Percentiles rank a stretch among this genome's conserved stretches.
Conservation (phyloP, 2,797 vertebrate genomes). For the Notamacropus eugenii region DNA sequence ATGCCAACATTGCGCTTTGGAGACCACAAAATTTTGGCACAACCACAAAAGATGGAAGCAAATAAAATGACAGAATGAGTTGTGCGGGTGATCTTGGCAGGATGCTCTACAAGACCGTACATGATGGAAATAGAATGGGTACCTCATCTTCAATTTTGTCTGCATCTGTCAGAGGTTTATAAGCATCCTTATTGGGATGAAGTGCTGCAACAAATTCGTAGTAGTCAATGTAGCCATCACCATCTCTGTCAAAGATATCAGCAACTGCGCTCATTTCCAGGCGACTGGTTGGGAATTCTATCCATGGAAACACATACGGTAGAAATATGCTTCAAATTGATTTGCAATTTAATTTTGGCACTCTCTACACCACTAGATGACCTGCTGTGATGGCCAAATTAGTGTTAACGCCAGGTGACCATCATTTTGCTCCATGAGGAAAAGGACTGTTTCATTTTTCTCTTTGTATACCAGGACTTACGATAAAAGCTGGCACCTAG, state of each 20-base stretch:
- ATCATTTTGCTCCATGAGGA: background rate
- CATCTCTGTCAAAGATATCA: constrained; percentile 98
- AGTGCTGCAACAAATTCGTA: constrained; percentile 99
- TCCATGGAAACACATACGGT: constrained; percentile 37
- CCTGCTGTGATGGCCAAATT: background rate
- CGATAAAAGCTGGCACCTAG: background rate
- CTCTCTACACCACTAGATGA: background rate
- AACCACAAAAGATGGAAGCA: background rate
- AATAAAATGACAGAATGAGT: background rate
- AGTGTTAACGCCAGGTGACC: background rate
- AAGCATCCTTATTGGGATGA: constrained; percentile 99
- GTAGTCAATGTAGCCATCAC: constrained; percentile 99
- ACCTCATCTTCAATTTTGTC: constrained; percentile 99
- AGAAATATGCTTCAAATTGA: background rate
- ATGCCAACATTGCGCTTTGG: background rate
- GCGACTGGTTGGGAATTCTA: constrained; percentile 97
- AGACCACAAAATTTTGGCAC: background rate
- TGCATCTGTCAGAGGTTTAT: constrained; percentile 97
- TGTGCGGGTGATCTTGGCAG: background rate
- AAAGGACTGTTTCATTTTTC: background rate
- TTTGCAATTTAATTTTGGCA: background rate
- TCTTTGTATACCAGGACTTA: background rate
- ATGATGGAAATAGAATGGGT: background rate
- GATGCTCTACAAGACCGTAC: background rate
- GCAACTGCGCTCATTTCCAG: constrained; percentile 99